Conservation (phyloP, 2,888 invertebrate species). For the Stenichneumon culpator region DNA sequence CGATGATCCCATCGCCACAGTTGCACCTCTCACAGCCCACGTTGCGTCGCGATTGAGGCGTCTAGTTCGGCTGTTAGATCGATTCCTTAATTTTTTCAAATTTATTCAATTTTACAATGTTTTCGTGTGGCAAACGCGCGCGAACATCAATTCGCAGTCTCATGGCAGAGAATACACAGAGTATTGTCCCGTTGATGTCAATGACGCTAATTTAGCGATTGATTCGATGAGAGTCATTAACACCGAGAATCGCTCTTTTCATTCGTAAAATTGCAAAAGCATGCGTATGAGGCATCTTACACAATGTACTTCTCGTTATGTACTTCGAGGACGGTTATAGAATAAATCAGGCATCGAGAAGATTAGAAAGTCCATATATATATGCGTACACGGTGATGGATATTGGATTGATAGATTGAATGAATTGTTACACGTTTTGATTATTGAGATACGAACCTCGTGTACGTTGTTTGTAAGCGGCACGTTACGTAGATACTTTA, state of each 20-base stretch:
- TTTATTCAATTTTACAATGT: neutral
- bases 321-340: neutral
- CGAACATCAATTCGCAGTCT: neutral
- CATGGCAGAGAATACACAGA: neutral
- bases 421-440: neutral
- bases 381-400: neutral
- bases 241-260: neutral
- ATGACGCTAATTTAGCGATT: conserved; percentile 47
- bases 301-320: neutral
- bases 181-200: conserved; percentile 15
- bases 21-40: conserved; percentile 68
- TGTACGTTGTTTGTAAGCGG: neutral
- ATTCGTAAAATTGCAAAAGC: neutral
- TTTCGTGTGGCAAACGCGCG: neutral
- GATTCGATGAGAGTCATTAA: conserved; percentile 18
- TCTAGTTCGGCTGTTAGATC: conserved; percentile 66
- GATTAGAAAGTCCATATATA: neutral
- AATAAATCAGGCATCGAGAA: neutral
- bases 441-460: neutral
- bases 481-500: no score
- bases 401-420: neutral
- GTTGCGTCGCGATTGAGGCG: conserved; percentile 75
- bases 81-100: conserved; percentile 39
- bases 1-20: conserved; percentile 30
- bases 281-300: neutral